phyloP scores from a whole-genome alignment of 2,888 invertebrate species.

The Pemphredon lugubris region DNA sequence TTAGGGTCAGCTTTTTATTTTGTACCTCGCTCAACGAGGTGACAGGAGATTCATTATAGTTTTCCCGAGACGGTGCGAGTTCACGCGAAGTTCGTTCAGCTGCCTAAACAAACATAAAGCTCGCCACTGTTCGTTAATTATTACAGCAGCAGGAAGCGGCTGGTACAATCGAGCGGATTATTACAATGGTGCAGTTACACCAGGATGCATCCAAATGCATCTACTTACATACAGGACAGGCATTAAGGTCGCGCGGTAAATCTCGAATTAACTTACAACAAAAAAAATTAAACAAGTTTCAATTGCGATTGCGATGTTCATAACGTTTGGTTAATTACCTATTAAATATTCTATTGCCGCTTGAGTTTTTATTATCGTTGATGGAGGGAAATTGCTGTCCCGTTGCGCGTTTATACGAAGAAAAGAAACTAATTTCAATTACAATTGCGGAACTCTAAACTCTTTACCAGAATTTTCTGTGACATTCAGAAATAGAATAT shows the following conservation, averaged over 20 bases:
- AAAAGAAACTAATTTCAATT: no score
- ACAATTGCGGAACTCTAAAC: no score
- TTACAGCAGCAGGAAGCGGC: constrained; percentile 58
- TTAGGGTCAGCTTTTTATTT: constrained; percentile 28
- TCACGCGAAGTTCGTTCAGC: constrained; percentile 62
- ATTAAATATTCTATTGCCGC: no score
- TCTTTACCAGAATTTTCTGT: no score
- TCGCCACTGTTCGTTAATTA: constrained; percentile 60
- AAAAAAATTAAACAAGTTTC: no score
- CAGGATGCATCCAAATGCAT: constrained; percentile 58
- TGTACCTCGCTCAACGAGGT: constrained; percentile 12
- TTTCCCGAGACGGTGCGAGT: constrained; percentile 37
- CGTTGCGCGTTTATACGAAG: no score
- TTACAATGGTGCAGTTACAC: constrained; percentile 61
- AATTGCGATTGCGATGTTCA: no score
- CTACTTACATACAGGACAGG: constrained; percentile 12
- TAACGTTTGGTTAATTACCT: no score
- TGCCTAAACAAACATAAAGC: constrained; percentile 72
- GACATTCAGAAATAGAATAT: no score
- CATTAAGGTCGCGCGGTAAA: constrained; percentile 27
- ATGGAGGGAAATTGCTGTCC: no score
- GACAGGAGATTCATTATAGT: constrained; percentile 40
- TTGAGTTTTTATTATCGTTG: no score
- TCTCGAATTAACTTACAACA: no score
- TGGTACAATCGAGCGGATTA: constrained; percentile 61